Percentiles rank a stretch among this genome's conserved stretches.
Conservation (phyloP, 2,113 vertebrate species). For the Lota lota region DNA sequence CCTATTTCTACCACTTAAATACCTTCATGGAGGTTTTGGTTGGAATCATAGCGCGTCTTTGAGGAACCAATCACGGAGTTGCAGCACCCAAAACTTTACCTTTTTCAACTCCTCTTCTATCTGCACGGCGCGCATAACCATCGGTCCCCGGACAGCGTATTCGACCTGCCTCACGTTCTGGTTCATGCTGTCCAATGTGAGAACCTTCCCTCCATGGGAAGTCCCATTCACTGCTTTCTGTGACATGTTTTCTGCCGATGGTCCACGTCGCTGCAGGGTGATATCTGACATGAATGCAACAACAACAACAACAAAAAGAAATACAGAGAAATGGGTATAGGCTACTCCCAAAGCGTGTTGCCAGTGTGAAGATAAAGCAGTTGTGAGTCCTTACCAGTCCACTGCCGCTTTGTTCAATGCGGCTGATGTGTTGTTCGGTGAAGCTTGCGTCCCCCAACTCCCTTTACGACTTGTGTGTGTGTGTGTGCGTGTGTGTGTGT, state of each 20-base stretch:
- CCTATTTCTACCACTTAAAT: too few relatives aligned
- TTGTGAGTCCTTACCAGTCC: too few relatives aligned
- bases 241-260: slow-evolving; percentile 37
- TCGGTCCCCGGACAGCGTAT: slow-evolving; percentile 85
- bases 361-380: too few relatives aligned
- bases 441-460: too few relatives aligned
- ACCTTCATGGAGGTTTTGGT: too few relatives aligned
- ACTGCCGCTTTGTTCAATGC: too few relatives aligned
- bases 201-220: slow-evolving; percentile 60
- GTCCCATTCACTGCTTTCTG: slow-evolving; percentile 52
- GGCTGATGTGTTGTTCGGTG: too few relatives aligned
- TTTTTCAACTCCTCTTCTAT: slow-evolving; percentile 82
- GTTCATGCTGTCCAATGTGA: slow-evolving; percentile 84
- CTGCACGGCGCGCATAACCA: slow-evolving; percentile 79
- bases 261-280: background rate
- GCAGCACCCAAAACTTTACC: slow-evolving; percentile 55
- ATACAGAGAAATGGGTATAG: background rate
- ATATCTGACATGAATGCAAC: slow-evolving; percentile 18
- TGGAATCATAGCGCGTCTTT: too few relatives aligned
- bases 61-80: too few relatives aligned
- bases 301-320: background rate
- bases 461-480: too few relatives aligned
- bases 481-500: too few relatives aligned
- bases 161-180: slow-evolving; percentile 77
- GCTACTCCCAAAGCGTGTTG: too few relatives aligned